Evolutionary conservation across 2,888 invertebrate species (phyloP), one percentile per base, ranked within the genome.

Genomic region (Dorcus hopei): DNA sequence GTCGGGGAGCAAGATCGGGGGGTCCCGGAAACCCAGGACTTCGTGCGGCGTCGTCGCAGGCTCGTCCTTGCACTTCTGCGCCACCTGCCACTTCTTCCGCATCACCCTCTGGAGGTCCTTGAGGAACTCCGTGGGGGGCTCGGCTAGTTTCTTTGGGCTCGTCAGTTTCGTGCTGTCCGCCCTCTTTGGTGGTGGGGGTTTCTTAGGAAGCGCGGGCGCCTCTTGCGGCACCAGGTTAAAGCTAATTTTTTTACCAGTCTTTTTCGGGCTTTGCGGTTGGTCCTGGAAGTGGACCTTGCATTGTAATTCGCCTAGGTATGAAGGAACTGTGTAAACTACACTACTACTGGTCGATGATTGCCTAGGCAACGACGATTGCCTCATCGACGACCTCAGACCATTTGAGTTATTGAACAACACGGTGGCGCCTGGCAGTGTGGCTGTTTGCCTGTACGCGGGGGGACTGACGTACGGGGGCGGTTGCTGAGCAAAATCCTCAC

Each of bases 41-140:
- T 95, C 93, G 72, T 94, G 93, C 0, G 95, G 94, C 41, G 92
- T 92, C 1, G 93, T 92, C n/a, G 89, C 87, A 9, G 89, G 87
- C 75, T 95, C 94, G 23, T 90, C 79, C 77, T 93, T 92, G 73
- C 95, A 93, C 74, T 95, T 95, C 72, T 95, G 94, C 3, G 95
- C 94, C 0, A 95, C 93, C 72, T 93, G 92, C 92, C 92, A 92
- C 72, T 95, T 95, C 73, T 94, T 94, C 65, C 92, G 85, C 92
- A 95, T 95, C 0, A 95, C 95, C 52, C 94, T 83, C 73, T 95
- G 95, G 49, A 95, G 80, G 76, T 95, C 95, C 73, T 91, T 90
- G 47, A 95, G 81, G 72, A 95, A 95, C 58, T 91, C 91, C 26
- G 87, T 86, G 0, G 91, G 90, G 2, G 91, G 90, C 70, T 90